phyloP scores from a whole-genome alignment of 2,113 vertebrate genomes.

The Microtus oregoni region DNA sequence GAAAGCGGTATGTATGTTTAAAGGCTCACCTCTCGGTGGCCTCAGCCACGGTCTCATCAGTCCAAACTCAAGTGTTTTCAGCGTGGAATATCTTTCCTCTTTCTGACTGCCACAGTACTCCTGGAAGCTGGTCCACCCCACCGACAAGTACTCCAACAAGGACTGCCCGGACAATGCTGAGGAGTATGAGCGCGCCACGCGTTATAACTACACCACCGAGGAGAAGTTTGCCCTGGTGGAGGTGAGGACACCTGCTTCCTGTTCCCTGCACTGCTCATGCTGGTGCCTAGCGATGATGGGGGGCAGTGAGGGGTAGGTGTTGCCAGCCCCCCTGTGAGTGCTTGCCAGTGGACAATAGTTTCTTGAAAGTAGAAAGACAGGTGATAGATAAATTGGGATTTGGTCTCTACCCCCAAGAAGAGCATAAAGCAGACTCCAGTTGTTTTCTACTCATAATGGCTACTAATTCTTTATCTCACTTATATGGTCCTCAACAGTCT shows the following conservation, averaged over 20 bases:
- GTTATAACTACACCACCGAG: conserved; percentile 94
- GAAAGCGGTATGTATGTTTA: not conserved
- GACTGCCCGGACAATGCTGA: conserved; percentile 94
- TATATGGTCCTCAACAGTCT: not conserved
- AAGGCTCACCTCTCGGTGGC: not conserved
- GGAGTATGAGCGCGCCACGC: conserved; percentile 93
- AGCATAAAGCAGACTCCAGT: too few relatives aligned
- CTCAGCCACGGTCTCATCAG: not conserved
- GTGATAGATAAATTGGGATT: not conserved
- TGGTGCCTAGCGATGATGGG: not conserved
- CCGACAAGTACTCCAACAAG: conserved; percentile 95
- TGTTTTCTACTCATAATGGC: not conserved
- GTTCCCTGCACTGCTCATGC: accelerated
- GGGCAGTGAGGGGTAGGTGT: not conserved
- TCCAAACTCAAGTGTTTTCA: not conserved
- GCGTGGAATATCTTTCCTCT: not conserved
- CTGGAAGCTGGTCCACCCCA: conserved; percentile 94
- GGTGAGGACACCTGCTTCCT: conserved; percentile 78
- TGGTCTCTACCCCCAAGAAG: not conserved
- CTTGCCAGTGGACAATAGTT: not conserved
- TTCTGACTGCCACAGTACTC: conserved; percentile 88
- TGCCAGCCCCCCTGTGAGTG: accelerated
- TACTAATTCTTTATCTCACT: not conserved
- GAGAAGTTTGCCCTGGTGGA: conserved; percentile 95
- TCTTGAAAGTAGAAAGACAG: not conserved